Base-by-base conservation (phyloP, 2,888 invertebrate genomes). In the Netelia virgata region DNA sequence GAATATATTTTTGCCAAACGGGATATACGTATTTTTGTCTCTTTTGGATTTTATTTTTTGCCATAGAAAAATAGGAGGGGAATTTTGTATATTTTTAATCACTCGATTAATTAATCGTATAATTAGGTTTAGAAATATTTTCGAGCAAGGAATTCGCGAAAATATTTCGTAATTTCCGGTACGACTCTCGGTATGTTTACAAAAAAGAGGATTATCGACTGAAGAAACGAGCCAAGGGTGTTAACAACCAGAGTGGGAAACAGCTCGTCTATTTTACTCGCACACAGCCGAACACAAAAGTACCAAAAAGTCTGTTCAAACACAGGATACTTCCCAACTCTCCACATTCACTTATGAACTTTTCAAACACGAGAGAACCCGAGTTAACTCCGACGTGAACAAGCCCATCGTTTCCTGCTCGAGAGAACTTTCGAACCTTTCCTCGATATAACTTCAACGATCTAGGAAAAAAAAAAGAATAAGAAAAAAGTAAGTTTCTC, bases 341-440 rank as follows among this genome's bases (percentile, higher is more conserved):
- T 23, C 64, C 47, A 36, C 23, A 76, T 83, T 83, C 83, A 83
- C 80, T 84, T 77, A 69, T 50, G 16, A 81, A 77, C 80, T 81
- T 59, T 68, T 53, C 61, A 9, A 77, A 64, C 80, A 73, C 76
- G 80, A 73, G 53, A 68, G 73, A 84, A 76, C 76, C 43, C 55
- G 73, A 50, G 76, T 84, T 80, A 61, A 68, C 73, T 81, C 47
- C 55, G 64, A 76, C 70, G 55, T 50, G 61, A 79, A 72, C 70
- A 73, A 66, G 57, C 53, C 80, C 75, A 63, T 57, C 20, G 73
- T 77, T 84, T 81, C 76, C 84, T 16, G 68, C 50, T 75, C 61
- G 28, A 59, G 8, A 43, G 47, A 80, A 80, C 68, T 76, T 28
- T 81, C 6, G 43, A 14, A 53, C 70, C 1, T 9, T 3, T 16